A percentile compares a stretch with the other conserved stretches of the same genome.
phyloP scores from a whole-genome alignment of 2,797 vertebrate genomes.

The Avahi laniger region DNA sequence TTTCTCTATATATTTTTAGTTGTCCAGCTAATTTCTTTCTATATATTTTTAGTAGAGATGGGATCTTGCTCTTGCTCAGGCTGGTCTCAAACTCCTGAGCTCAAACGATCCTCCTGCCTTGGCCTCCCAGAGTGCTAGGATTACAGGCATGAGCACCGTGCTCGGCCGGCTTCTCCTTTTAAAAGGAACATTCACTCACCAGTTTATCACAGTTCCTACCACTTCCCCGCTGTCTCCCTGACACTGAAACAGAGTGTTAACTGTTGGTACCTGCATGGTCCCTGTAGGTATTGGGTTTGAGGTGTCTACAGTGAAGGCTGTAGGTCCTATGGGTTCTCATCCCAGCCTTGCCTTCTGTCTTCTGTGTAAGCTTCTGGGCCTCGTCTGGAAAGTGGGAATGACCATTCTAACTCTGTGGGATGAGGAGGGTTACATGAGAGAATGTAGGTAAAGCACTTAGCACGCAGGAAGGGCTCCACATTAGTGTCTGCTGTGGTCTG shows the following conservation, averaged over 20 bases:
- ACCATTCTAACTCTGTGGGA: background rate
- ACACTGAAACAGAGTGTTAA: background rate
- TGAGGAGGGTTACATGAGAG: background rate
- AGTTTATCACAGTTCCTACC: background rate
- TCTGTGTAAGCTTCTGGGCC: background rate
- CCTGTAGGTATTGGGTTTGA: background rate
- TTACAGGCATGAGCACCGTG: no score
- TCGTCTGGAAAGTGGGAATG: background rate
- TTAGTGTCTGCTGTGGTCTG: accelerated
- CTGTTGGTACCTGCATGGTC: background rate
- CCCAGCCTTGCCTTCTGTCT: background rate
- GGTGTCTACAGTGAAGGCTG: background rate
- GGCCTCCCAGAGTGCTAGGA: no score
- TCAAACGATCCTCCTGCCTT: no score
- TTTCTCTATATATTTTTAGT: no score
- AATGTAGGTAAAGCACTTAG: background rate
- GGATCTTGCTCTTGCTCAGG: no score
- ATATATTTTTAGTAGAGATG: no score
- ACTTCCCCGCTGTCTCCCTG: background rate
- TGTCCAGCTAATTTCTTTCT: no score
- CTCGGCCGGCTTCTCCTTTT: background rate
- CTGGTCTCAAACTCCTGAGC: no score
- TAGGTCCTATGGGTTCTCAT: background rate
- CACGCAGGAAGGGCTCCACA: background rate
- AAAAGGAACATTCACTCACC: background rate